Evolutionary conservation across 2,888 invertebrate species (phyloP), one percentile per base, ranked within the genome.

Genomic region (Pyrochroa serraticornis): DNA sequence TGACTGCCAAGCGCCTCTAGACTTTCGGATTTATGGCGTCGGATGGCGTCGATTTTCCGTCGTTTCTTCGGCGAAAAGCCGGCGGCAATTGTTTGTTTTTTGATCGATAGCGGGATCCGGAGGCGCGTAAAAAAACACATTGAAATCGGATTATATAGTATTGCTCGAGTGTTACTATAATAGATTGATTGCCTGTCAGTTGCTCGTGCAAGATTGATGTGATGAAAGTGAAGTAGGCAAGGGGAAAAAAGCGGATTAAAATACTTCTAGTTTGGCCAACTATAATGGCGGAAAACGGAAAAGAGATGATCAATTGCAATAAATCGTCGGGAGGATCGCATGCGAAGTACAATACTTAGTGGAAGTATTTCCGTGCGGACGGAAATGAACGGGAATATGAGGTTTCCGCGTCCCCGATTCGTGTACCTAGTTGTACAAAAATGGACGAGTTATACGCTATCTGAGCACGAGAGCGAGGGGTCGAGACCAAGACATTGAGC

Each of bases 101-200:
- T 53, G 41, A 52, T 52, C 44, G 52, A 63, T 60, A 56, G 60
- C 59, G 50, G 42, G 54, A 60, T 55, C 53, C 58, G 61, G 55
- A 39, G 46, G 56, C 53, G 55, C 55, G 41, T 63, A 61, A 71
- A 69, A 68, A 72, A 70, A 69, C 66, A 70, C 66, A 71, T 71
- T 65, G 69, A 71, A 73, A 71, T 71, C 71, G 70, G 70, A 71
- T 71, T 73, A 71, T 68, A 63, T 51, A 66, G 68, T 65, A 66
- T 66, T 68, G 63, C 64, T 65, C 63, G 64, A 62, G 62, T 65
- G 63, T 66, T 66, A 55, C 61, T 62, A 67, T 67, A 70, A 70
- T 71, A 74, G 73, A 75, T 74, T 74, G 75, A 75, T 74, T 70
- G 71, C 71, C 72, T 72, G 73, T 71, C 74, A 70, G 68, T 68